Percentiles rank a stretch among this genome's conserved stretches.
phyloP scores from a whole-genome alignment of 2,888 invertebrate species.

The Rhodophaea formosa region DNA sequence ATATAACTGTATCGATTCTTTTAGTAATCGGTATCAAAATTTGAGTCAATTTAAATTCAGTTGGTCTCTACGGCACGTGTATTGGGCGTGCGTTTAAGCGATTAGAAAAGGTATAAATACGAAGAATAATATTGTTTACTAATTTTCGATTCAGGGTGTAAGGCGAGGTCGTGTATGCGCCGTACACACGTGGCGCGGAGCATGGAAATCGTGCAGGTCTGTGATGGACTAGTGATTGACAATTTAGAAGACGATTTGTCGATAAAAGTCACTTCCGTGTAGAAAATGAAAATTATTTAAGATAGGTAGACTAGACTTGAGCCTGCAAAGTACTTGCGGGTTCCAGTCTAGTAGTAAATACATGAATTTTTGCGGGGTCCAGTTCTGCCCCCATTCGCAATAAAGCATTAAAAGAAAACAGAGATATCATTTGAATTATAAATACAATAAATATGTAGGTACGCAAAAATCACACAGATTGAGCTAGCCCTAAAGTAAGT shows the following conservation, averaged over 20 bases:
- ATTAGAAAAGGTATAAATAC: slow-evolving; percentile 66
- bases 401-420: too few relatives aligned
- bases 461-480: too few relatives aligned
- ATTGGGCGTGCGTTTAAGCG: slow-evolving; percentile 59
- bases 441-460: too few relatives aligned
- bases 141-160: slow-evolving; percentile 72
- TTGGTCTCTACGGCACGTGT: slow-evolving; percentile 59
- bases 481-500: too few relatives aligned
- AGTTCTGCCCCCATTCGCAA: too few relatives aligned
- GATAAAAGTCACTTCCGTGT: slow-evolving; percentile 13
- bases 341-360: too few relatives aligned
- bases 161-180: slow-evolving; percentile 67
- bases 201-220: slow-evolving; percentile 75
- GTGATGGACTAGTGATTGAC: slow-evolving; percentile 48
- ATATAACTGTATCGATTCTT: slow-evolving; percentile 49
- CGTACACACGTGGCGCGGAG: slow-evolving; percentile 73
- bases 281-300: not conserved
- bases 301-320: too few relatives aligned
- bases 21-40: slow-evolving; percentile 52
- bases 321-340: too few relatives aligned
- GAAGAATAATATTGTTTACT: slow-evolving; percentile 68
- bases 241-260: slow-evolving; percentile 26
- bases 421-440: too few relatives aligned
- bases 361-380: too few relatives aligned
- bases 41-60: slow-evolving; percentile 64